Evolutionary conservation across 2,797 vertebrate species (phyloP), one percentile per base, ranked within the genome.

Genomic region (Gambelia wislizenii): DNA sequence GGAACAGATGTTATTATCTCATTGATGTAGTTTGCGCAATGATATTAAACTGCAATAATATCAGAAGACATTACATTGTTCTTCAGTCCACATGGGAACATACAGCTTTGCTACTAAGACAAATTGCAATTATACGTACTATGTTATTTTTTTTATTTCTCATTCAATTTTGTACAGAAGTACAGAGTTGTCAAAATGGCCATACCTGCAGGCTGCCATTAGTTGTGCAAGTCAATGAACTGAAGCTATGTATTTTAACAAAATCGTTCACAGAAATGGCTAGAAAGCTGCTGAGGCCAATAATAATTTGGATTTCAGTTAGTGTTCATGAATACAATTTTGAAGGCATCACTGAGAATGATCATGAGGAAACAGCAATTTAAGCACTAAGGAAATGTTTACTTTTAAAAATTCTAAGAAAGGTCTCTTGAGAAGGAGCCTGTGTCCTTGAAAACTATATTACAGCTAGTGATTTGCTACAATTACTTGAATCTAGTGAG

Each of bases 261-360:
- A 72, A 87, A 72, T 14, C 52, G 54, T 42, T n/a, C 12, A 59
- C 30, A 25, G 49, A 81, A 87, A 87, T 81, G 10, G 69, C 39
- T 81, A 56, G 49, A 44, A 87, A 81, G 69, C 36, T 13, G 27
- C 39, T n/a, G 22, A 59, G 52, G 30, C 67, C 67, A 72, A 72
- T 87, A 78, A 72, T 72, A 87, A 56, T 81, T 81, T 81, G 49
- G 72, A 44, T 70, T 81, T 72, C 78, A 56, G 52, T 81, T 87
- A 56, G 77, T 16, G 52, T 39, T 72, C 61, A 54, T 25, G 16
- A 44, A 54, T 56, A 72, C 52, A 87, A 52, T 80, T 56, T 69
- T 39, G 36, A 56, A 87, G 30, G 14, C 36, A 42, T 79, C 49
- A 42, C 22, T 69, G 25, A 70, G 64, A 56, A 56, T 54, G 13